Evolutionary conservation across 1,140 invertebrate species (phyloP).

Genomic region (Zaprionus inermis): DNA sequence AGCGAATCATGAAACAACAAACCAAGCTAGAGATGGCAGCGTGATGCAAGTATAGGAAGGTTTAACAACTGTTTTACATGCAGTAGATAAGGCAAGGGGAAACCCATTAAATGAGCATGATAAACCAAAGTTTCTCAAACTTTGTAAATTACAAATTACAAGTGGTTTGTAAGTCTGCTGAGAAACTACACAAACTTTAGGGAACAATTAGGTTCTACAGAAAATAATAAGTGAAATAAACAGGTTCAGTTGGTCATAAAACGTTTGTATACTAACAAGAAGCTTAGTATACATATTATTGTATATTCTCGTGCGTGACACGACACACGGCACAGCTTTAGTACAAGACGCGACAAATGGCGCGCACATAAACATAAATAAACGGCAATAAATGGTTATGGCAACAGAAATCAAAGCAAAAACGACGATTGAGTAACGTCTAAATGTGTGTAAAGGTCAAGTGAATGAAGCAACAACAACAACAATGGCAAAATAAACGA

Average conservation of each 20-base stretch:
- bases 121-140: neutral
- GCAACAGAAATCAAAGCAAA: constrained; percentile 64
- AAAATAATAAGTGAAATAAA: too few relatives aligned
- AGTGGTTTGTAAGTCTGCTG: too few relatives aligned
- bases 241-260: too few relatives aligned
- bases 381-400: constrained; percentile 67
- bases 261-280: too few relatives aligned
- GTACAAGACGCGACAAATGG: constrained; percentile 11
- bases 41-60: neutral
- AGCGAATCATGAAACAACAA: constrained; percentile 31
- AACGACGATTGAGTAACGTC: constrained; percentile 69
- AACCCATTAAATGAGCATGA: neutral
- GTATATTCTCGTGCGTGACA: constrained; percentile 5
- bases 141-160: neutral
- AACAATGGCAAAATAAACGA: constrained; percentile 34
- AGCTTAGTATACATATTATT: too few relatives aligned
- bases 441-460: constrained; percentile 78
- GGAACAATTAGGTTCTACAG: too few relatives aligned
- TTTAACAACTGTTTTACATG: neutral
- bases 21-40: constrained; percentile 17
- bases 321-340: constrained; percentile 33
- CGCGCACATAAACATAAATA: constrained; percentile 65
- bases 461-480: constrained; percentile 49
- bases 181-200: too few relatives aligned
- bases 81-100: neutral